Evolutionary conservation across 2,113 vertebrate species (phyloP).

Genomic region (Pituophis catenifer): DNA sequence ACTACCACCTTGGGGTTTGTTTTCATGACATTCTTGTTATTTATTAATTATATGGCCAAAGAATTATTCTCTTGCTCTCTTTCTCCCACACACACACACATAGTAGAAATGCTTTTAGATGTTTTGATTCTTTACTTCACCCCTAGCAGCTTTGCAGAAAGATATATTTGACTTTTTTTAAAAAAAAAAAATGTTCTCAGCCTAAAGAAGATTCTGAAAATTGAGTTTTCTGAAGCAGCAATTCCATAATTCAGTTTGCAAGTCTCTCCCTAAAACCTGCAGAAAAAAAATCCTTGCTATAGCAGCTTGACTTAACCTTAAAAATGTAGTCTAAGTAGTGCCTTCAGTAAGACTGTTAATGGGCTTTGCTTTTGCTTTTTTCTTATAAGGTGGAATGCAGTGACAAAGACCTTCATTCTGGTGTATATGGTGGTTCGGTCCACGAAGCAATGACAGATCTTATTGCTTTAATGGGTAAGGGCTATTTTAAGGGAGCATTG

Average conservation of each 20-base stretch:
- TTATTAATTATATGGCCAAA: neutral
- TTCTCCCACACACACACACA: neutral
- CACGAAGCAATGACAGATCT: conserved; percentile 96
- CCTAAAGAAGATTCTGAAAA: neutral
- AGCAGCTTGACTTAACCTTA: neutral
- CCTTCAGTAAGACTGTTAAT: neutral
- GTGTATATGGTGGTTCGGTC: conserved; percentile 92
- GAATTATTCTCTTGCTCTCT: neutral
- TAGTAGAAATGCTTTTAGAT: neutral
- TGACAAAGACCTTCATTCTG: conserved; percentile 90
- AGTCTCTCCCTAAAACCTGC: neutral
- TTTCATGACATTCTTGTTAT: neutral
- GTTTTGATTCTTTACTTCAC: neutral
- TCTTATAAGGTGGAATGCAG: conserved; percentile 76
- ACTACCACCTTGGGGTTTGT: neutral
- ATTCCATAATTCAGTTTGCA: neutral
- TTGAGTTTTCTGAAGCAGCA: neutral
- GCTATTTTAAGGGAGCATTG: neutral
- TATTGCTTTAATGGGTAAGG: conserved; percentile 86
- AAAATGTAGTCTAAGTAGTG: neutral
- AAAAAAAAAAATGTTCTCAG: too few relatives aligned
- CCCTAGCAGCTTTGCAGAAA: neutral
- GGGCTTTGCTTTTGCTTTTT: neutral
- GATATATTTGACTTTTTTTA: neutral
- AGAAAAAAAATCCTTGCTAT: neutral